Evolutionary conservation across 2,888 invertebrate species (phyloP).

Genomic region (Yponomeuta sedellus): DNA sequence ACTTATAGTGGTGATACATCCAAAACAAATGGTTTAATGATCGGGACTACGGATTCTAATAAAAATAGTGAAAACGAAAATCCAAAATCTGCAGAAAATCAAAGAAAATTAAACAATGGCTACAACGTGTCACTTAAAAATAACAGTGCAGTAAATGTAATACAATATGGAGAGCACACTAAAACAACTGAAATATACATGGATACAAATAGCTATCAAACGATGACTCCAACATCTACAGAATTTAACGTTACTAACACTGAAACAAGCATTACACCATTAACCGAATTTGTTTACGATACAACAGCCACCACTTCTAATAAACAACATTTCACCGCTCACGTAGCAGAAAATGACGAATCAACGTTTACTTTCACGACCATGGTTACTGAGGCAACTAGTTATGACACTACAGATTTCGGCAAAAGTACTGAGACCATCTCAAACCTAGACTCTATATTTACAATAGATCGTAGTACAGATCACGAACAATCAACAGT

Average conservation of each 20-base stretch:
- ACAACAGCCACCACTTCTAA: background rate
- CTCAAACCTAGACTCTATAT: background rate
- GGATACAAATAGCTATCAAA: background rate
- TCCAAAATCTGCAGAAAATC: slow-evolving; percentile 63
- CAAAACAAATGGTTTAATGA: background rate
- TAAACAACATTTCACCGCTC: background rate
- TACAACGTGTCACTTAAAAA: slow-evolving; percentile 32
- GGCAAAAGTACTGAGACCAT: background rate
- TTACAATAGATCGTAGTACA: background rate
- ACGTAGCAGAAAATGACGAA: background rate
- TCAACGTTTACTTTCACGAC: background rate
- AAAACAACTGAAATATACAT: background rate
- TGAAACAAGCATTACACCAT: background rate
- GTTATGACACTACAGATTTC: background rate
- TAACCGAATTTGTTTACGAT: background rate
- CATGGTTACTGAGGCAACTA: background rate
- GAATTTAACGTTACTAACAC: background rate
- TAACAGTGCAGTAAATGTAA: background rate
- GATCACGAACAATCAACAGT: background rate
- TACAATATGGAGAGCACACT: background rate
- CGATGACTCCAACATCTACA: background rate
- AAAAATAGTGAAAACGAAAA: slow-evolving; percentile 49
- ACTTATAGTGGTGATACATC: background rate
- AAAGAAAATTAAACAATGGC: slow-evolving; percentile 57
- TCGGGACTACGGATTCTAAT: background rate